Evolutionary conservation across 2,797 vertebrate genomes (phyloP).

Genomic region (Limosa lapponica): DNA sequence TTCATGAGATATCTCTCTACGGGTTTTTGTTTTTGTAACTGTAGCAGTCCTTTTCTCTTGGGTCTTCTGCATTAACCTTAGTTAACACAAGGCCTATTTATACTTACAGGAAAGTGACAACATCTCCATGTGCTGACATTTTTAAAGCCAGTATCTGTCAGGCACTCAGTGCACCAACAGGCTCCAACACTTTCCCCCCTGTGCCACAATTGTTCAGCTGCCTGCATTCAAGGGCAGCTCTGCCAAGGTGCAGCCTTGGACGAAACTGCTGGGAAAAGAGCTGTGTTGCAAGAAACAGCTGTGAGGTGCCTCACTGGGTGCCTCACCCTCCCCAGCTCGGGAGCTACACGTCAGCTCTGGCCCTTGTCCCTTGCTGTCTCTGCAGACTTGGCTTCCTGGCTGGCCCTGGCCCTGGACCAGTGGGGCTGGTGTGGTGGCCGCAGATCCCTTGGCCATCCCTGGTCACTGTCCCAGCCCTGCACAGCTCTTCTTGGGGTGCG

Average conservation of each 20-base stretch:
- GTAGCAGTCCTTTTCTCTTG: background rate
- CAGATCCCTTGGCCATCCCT: background rate
- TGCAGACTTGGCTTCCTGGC: background rate
- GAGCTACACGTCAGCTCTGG: background rate
- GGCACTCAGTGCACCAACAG: background rate
- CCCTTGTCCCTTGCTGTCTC: background rate
- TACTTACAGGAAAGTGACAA: background rate
- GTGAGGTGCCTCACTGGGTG: background rate
- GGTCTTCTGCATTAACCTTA: background rate
- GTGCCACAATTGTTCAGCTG: background rate
- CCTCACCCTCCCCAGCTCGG: accelerated
- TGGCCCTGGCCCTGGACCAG: no score
- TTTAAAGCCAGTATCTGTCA: background rate
- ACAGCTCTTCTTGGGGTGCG: accelerated
- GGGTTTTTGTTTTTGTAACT: background rate
- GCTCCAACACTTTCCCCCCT: background rate
- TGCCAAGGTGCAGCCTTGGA: background rate
- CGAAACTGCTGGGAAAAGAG: background rate
- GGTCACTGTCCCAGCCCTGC: background rate
- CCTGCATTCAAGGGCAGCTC: background rate
- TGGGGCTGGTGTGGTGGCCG: accelerated
- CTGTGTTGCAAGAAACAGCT: background rate
- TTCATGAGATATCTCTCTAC: background rate
- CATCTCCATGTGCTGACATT: background rate
- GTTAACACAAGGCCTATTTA: background rate